Evolutionary conservation across 2,797 vertebrate species (phyloP), one percentile per base, ranked within the genome.

Genomic region (Pyrocephalus nanus): DNA sequence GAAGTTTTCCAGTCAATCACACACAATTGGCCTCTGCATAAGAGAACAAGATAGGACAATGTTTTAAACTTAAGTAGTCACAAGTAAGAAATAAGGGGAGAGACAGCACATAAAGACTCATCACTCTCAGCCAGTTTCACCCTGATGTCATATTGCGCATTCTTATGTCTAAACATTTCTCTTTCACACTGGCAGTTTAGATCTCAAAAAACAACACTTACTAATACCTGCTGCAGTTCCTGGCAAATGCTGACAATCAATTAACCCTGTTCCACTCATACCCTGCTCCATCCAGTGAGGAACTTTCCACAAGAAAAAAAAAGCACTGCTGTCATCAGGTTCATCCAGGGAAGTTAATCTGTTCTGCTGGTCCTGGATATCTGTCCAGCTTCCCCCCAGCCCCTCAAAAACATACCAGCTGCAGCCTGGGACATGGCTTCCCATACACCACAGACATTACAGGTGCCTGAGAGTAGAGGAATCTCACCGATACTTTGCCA

Each of bases 1-100:
- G 99, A 99, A 15, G 99, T 99, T 93, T 99, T 99, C 99, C 99
- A 99, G 88, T 99, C 99, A 54, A 99, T 99, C 86, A 99, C 98
- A 97, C 99, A 99, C 15, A 99, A 81, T 6, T 96, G 98, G 77
- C 98, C 98, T 92, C 99, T 99, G 96, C 42, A 26, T 22, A 93
- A 64, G 70, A 80, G 50, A 91, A 79, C 9, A 77, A 87, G 18
- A 77, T 0, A 93, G 20, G 51, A 72, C 38, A 64, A 53, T 4
- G 26, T 40, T 83, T 92, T 57, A 82, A 83, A 34, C 38, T 60
- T 27, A 8, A 58, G 38, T 27, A 74, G 79, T 47, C 54, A 34
- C 13, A 70, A 54, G 32, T 30, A 71, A 80, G 74, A 91, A 91
- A 66, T 27, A 43, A 58, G 7, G 25, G 16, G 54, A 21, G 13